Evolutionary conservation across 2,888 invertebrate species (phyloP).

Genomic region (Cyrtodaria siliqua): DNA sequence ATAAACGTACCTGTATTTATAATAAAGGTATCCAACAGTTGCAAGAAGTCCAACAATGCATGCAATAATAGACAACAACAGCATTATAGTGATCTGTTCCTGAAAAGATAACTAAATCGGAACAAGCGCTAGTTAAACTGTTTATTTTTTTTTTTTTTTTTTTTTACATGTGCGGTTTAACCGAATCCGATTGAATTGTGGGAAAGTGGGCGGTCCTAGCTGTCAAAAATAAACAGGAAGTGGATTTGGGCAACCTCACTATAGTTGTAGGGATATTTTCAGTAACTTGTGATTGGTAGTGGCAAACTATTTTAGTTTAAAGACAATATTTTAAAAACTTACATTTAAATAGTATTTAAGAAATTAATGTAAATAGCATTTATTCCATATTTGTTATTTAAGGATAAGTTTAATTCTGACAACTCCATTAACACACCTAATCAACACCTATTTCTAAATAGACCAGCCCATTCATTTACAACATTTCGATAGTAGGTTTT

Average conservation of each 20-base stretch:
- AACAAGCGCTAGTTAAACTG: too few species aligned
- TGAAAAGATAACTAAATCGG: too few species aligned
- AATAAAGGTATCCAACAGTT: conserved; percentile 51
- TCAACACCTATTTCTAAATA: neutral
- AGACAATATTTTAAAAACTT: neutral
- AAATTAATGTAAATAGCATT: too few species aligned
- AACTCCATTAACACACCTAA: neutral
- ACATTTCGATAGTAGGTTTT: conserved; percentile 24
- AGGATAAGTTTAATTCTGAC: too few species aligned
- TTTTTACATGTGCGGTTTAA: too few species aligned
- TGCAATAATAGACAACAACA: too few species aligned
- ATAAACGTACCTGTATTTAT: conserved; percentile 61
- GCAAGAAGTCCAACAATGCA: neutral
- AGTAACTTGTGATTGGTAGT: too few species aligned
- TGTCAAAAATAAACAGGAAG: conserved; percentile 31
- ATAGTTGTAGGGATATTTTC: too few species aligned
- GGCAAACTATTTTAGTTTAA: too few species aligned
- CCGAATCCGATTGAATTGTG: conserved; percentile 52
- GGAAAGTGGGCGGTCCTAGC: conserved; percentile 62
- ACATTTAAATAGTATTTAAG: neutral
- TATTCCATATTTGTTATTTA: too few species aligned
- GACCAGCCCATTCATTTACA: conserved; percentile 24
- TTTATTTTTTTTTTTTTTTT: too few species aligned
- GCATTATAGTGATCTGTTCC: too few species aligned
- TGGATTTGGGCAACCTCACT: neutral